Evolutionary conservation across 2,113 vertebrate genomes (phyloP).

Genomic region (Spheniscus mendiculus): DNA sequence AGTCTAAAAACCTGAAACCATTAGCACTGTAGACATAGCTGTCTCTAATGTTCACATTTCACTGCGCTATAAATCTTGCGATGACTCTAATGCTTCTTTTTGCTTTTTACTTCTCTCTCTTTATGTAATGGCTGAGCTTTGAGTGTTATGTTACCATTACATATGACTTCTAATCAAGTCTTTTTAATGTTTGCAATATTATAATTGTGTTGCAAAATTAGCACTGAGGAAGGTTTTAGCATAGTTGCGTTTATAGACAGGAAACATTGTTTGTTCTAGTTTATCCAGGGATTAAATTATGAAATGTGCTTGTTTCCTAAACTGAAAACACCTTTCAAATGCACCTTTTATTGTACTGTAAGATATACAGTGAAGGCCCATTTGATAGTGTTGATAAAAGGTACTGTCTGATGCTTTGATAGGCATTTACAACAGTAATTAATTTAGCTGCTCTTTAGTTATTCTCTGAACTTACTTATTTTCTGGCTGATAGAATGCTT

Average conservation of each 20-base stretch:
- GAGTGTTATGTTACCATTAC: not conserved
- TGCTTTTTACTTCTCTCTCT: not conserved
- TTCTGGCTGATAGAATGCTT: not conserved
- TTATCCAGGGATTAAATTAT: not conserved
- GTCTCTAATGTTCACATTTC: not conserved
- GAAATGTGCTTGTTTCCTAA: not conserved
- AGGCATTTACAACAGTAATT: not conserved
- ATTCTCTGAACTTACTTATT: not conserved
- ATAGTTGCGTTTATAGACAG: not conserved
- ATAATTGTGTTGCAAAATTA: not conserved
- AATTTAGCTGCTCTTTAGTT: not conserved
- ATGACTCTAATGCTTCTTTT: not conserved
- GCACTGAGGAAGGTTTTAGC: not conserved
- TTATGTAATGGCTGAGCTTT: not conserved
- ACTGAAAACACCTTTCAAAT: not conserved
- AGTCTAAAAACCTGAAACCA: not conserved
- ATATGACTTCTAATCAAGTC: not conserved
- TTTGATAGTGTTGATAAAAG: not conserved
- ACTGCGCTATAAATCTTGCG: not conserved
- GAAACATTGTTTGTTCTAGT: not conserved
- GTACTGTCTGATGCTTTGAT: not conserved
- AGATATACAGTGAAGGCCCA: not conserved
- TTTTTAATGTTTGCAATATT: not conserved
- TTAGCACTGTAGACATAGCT: not conserved
- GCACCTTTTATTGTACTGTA: not conserved